Evolutionary conservation across 1,140 invertebrate genomes (phyloP).

Genomic region (Zelostemma sp.): DNA sequence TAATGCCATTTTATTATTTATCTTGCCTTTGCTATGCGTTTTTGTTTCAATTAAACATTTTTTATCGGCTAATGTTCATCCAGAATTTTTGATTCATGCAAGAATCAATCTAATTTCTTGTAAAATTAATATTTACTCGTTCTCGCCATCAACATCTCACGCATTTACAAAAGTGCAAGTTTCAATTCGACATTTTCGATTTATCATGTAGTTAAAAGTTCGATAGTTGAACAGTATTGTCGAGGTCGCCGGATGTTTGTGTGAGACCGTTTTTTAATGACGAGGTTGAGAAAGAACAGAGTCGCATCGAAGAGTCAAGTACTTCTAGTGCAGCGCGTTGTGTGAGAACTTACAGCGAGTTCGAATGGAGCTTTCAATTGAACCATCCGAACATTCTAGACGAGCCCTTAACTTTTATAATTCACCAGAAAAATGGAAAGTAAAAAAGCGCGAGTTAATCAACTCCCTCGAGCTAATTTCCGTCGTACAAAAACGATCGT

Average conservation of each 20-base stretch:
- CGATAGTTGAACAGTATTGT: neutral
- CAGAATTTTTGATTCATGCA: too few species aligned
- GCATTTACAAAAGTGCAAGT: too few species aligned
- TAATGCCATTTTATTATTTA: too few species aligned
- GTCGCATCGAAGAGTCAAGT: conserved; percentile 3
- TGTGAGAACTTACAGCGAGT: neutral
- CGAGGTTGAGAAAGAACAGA: neutral
- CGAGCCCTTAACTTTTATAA: neutral
- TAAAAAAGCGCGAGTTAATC: neutral
- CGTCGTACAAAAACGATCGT: neutral
- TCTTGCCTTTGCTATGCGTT: too few species aligned
- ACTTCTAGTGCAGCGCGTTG: neutral
- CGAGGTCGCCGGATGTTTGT: neutral
- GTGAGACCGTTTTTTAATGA: neutral
- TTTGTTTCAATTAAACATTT: too few species aligned
- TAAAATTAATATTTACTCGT: too few species aligned
- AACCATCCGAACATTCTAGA: neutral
- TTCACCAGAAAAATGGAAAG: neutral
- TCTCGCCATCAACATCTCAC: too few species aligned
- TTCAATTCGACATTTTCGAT: too few species aligned
- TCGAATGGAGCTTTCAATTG: neutral
- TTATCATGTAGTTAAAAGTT: neutral
- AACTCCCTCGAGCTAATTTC: conserved; percentile 1
- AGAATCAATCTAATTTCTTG: too few species aligned
- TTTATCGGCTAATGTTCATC: too few species aligned